phyloP scores from a whole-genome alignment of 2,113 vertebrate genomes.

The Paralichthys olivaceus region DNA sequence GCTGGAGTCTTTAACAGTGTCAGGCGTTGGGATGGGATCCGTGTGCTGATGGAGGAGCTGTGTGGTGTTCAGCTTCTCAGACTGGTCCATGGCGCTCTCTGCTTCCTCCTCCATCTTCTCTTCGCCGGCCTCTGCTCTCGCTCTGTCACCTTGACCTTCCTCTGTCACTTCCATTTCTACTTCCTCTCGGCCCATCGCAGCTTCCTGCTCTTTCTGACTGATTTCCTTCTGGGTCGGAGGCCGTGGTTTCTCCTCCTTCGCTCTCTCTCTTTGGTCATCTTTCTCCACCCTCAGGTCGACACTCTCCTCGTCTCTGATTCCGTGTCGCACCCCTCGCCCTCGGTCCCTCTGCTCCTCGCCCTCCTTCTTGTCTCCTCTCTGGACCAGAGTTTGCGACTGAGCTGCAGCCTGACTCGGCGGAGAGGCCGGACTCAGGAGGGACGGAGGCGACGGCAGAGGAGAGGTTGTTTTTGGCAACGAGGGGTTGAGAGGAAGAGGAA shows the following conservation, averaged over 20 bases:
- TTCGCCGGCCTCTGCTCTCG: slow-evolving; percentile 11
- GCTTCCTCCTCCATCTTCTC: slow-evolving; percentile 40
- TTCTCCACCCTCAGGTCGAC: slow-evolving; percentile 20
- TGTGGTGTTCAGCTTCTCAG: slow-evolving; percentile 36
- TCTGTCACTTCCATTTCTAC: slow-evolving; percentile 63
- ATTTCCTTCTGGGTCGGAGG: not conserved
- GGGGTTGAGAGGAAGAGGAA: slow-evolving; percentile 60
- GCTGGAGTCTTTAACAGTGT: not conserved
- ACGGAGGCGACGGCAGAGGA: slow-evolving; percentile 60
- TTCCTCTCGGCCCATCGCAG: not conserved
- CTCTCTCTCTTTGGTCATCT: slow-evolving; percentile 60
- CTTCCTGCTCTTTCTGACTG: not conserved
- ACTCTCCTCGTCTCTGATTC: not conserved
- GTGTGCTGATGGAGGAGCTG: slow-evolving; percentile 12
- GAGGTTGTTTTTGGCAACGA: slow-evolving; percentile 50
- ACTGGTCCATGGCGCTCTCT: slow-evolving; percentile 60
- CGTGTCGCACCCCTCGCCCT: not conserved
- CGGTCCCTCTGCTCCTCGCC: not conserved
- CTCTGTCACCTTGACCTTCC: slow-evolving; percentile 33
- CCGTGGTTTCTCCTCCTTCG: slow-evolving; percentile 33
- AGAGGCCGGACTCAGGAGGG: slow-evolving; percentile 59
- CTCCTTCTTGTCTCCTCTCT: slow-evolving; percentile 16
- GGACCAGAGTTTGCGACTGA: slow-evolving; percentile 39
- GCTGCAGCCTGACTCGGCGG: slow-evolving; percentile 45
- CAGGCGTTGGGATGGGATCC: fast-evolving